Evolutionary conservation across 2,888 invertebrate genomes (phyloP).

Genomic region (Drosophila austrosaltans): DNA sequence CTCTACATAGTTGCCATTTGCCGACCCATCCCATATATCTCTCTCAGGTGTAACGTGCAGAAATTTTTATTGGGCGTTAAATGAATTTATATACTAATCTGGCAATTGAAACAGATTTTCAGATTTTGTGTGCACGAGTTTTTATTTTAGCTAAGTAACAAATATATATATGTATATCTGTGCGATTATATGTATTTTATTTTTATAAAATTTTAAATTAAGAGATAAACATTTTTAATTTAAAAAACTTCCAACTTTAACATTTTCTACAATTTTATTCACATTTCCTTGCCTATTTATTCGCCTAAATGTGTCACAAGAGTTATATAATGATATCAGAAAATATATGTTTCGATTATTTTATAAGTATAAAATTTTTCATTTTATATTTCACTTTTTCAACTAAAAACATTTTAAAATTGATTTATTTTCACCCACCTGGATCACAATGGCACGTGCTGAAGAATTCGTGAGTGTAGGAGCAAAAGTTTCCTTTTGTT

Average conservation of each 20-base stretch:
- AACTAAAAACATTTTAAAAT: neutral
- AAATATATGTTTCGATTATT: too few species aligned
- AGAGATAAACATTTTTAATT: too few species aligned
- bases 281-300: too few species aligned
- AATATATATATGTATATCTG: too few species aligned
- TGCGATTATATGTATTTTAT: too few species aligned
- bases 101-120: constrained; percentile 34
- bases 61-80: constrained; percentile 76
- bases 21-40: constrained; percentile 24
- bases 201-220: too few species aligned
- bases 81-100: constrained; percentile 71
- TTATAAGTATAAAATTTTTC: neutral
- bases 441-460: constrained; percentile 83
- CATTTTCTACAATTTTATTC: too few species aligned
- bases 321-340: too few species aligned
- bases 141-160: neutral
- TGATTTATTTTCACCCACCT: constrained; percentile 68
- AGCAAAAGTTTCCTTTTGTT: constrained; percentile 13
- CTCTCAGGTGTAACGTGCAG: constrained; percentile 62
- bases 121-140: neutral
- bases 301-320: too few species aligned
- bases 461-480: constrained; percentile 76
- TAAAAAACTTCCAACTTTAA: too few species aligned
- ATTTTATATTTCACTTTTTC: neutral
- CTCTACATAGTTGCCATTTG: constrained; percentile 48